Evolutionary conservation across 1,140 invertebrate genomes (phyloP).

Genomic region (Daktulosphaira vitifoliae): DNA sequence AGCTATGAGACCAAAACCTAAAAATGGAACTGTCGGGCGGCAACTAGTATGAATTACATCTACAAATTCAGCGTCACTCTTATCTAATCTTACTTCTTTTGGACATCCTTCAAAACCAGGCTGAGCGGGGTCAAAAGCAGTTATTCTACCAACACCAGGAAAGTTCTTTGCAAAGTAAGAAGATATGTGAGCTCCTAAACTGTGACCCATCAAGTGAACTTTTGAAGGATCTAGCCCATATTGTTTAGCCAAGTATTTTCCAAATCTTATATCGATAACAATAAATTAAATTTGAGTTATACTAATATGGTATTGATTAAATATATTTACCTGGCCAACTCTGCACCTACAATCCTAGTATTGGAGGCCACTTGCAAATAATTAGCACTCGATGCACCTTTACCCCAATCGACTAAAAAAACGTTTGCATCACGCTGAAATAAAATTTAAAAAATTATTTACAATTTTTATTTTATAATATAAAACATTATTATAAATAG

Average conservation of each 20-base stretch:
- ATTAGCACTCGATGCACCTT: conserved; percentile 39
- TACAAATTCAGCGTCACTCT: conserved; percentile 58
- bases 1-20: conserved; percentile 44
- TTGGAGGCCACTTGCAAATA: conserved; percentile 44
- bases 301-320: neutral
- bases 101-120: conserved; percentile 50
- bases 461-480: too few relatives aligned
- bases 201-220: conserved; percentile 45
- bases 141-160: conserved; percentile 40
- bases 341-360: conserved; percentile 43
- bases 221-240: conserved; percentile 35
- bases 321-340: conserved; percentile 35
- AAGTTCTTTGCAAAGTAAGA: conserved; percentile 43
- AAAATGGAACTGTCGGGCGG: conserved; percentile 42
- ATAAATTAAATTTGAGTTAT: neutral
- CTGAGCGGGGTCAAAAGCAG: conserved; percentile 57
- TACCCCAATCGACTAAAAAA: conserved; percentile 43
- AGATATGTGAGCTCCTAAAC: conserved; percentile 45
- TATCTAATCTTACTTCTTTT: conserved; percentile 54
- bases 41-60: conserved; percentile 67
- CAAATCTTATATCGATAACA: conserved; percentile 41
- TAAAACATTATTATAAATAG: too few relatives aligned
- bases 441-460: conserved; percentile 21
- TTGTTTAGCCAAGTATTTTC: conserved; percentile 39
- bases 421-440: conserved; percentile 43